Base-by-base conservation (phyloP, 2,113 vertebrate species). In the Semicossyphus pulcher region DNA sequence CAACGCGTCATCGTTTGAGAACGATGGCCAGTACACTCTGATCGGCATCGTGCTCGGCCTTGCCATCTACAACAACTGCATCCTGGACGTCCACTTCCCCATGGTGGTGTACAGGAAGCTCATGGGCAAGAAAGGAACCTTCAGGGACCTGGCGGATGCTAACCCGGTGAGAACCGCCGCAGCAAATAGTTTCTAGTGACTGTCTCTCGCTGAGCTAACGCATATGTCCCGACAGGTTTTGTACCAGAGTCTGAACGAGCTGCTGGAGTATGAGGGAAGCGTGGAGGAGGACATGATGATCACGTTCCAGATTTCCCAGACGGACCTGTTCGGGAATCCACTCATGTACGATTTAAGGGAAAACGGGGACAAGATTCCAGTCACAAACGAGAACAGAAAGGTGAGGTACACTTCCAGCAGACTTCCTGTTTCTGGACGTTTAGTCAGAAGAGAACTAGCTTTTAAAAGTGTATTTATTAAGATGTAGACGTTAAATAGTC, bases 281-380 rank as follows among this genome's bases (percentile, higher is more conserved):
- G 97, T 99, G 80, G 97, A 99, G 91, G 97, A 99, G 5, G 98
- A 99, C 78, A 99, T 99, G 97, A 99, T 99, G 98, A 97, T 99
- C 89, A 99, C 98, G 1, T 99, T 99, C 92, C 98, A 99, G 85
- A 99, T 99, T 74, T 98, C 97, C 51, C 96, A 98, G 72, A 98
- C 96, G 0, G 98, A 99, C 90, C 94, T 99, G 52, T 99, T 98
- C 68, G 98, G 98, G 53, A 98, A 98, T 87, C 96, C 97, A 1
- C 95, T 98, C 83, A 97, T 97, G 95, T 95, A 99, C 32, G 95
- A 99, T 85, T 89, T 99, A 82, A 96, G 96, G 92, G 98, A 99
- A 91, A 96, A 98, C 1, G 98, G 97, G 63, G 97, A 99, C 87
- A 96, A 96, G 91, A 98, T 99, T 88, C 98, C 98, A 4, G 97